phyloP scores from a whole-genome alignment of 2,888 invertebrate genomes.

The Neoscelio sp. region DNA sequence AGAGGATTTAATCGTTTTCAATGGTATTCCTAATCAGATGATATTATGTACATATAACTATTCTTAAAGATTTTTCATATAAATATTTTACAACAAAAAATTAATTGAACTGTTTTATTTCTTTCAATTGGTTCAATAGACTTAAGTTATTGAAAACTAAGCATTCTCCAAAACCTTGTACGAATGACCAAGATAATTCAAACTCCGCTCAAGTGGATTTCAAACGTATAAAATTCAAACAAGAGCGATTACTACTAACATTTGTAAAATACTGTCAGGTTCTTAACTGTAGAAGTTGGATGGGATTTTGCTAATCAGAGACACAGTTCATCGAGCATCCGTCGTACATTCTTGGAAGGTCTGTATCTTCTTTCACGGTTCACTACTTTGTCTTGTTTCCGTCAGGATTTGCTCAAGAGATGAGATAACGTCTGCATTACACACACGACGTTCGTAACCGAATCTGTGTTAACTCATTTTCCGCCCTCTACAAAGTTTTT shows the following conservation, averaged over 20 bases:
- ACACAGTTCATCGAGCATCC: slow-evolving; percentile 55
- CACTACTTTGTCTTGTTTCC: slow-evolving; percentile 60
- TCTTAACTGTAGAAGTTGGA: slow-evolving; percentile 37
- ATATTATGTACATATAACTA: too few relatives aligned
- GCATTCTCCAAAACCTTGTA: too few relatives aligned
- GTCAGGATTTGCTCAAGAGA: slow-evolving; percentile 39
- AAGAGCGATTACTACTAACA: not conserved
- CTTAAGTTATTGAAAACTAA: too few relatives aligned
- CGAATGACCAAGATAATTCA: not conserved
- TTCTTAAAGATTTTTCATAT: too few relatives aligned
- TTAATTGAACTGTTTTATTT: too few relatives aligned
- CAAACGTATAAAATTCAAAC: not conserved
- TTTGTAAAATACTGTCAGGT: slow-evolving; percentile 11
- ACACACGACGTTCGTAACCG: slow-evolving; percentile 18
- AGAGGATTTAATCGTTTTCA: too few relatives aligned
- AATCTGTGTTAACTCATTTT: slow-evolving; percentile 29
- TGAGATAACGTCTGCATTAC: slow-evolving; percentile 43
- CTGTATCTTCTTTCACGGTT: slow-evolving; percentile 69
- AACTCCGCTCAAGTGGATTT: too few relatives aligned
- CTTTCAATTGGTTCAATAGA: too few relatives aligned
- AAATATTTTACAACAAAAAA: too few relatives aligned
- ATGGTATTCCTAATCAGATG: too few relatives aligned
- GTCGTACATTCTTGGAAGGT: slow-evolving; percentile 37
- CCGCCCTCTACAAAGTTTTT: not conserved
- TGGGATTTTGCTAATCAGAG: slow-evolving; percentile 59